Evolutionary conservation across 1,140 invertebrate species (phyloP), one percentile per base, ranked within the genome.

Genomic region (Babylonia areolata): DNA sequence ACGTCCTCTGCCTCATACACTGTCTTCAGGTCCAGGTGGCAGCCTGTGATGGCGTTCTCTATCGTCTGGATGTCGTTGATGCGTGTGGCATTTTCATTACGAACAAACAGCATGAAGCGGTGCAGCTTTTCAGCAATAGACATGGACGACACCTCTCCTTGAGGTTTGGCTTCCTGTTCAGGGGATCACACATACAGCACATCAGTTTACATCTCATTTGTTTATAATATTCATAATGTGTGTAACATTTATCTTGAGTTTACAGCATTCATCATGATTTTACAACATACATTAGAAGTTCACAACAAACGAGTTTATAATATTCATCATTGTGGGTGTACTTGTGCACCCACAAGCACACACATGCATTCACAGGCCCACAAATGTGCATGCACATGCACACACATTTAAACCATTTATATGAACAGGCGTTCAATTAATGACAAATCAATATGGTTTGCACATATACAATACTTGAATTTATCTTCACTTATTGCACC

Each of bases 31-130:
- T 88, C 88, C 17, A 92, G 86, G 77, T 92, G 88, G 71, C 89
- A 90, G 39, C 90, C 88, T n/a, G 90, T 91, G 15, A 92, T 73
- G 40, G 88, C 89, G 85, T 92, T 92, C 85, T 91, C 90, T 33
- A 92, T 89, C 0, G 90, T 90, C 79, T 92, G 90, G 51, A 92
- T 91, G 54, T 80, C 78, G 78, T 84, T 84, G 64, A 84, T 37
- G 28, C 82, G 82, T 12, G 37, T 33, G 11, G 78, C 31, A 23
- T 37, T n/a, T 9, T 73, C 82, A n/a, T 69, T 11, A 15, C 82
- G 40, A 9, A 84, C 40, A n/a, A 73, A 73, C 23, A 73, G 64
- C n/a, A 73, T 73, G 40, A 84, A 84, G 82, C 69, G 58, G 37
- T 39, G 40, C 64, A 84, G 69, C 64, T 73, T 84, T 69, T 84